Base-by-base conservation (phyloP, 1,140 invertebrate species). In the Cherax destructor region DNA sequence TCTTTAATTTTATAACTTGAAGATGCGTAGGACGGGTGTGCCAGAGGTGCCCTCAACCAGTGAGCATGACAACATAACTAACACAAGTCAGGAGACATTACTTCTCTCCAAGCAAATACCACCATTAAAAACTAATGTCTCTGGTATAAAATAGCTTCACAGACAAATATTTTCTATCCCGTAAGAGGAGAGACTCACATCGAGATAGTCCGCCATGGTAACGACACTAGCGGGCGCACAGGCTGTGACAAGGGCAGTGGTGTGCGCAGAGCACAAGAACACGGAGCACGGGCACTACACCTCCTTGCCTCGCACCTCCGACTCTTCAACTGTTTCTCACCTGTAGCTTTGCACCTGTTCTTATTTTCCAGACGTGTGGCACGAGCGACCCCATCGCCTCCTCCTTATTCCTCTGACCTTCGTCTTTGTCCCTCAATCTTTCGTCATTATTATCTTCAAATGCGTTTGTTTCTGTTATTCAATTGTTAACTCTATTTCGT, bases 291-390 rank as follows among this genome's bases (percentile, higher is more conserved):
- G 78, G n/a, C 4, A 24, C 18, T 47, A 56, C 24, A 59, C 79
- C 18, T 81, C 56, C 50, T 81, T 24, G 13, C 79, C 6, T 47
- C 18, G 10, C 83, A n/a, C 65, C 47, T 74, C 61, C 49, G 30
- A 50, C 83, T 30, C 59, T 18, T 85, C 50, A 74, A 85, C 83
- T 85, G 83, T 47, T 85, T 85, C 83, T 50, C 83, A 85, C 65
- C 83, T 85, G 83, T 72, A 72, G 10, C 65, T 85, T 50, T 69
- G 69, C 83, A 85, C 83, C 83, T 85, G 83, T 85, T 85, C 83
- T 85, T 85, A 85, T 85, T 85, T 85, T 85, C 83, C 50, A 69
- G 83, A 74, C 83, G 83, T 85, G 83, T 85, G 83, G 83, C 83
- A 85, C 65, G 65, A 24, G 83, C 65, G 83, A 72, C n/a, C 2